These are phyloP conservation scores for Hippolais icterina DNA, from an alignment of 2,113 vertebrate genomes.

Conservation along the genomic window DNA sequence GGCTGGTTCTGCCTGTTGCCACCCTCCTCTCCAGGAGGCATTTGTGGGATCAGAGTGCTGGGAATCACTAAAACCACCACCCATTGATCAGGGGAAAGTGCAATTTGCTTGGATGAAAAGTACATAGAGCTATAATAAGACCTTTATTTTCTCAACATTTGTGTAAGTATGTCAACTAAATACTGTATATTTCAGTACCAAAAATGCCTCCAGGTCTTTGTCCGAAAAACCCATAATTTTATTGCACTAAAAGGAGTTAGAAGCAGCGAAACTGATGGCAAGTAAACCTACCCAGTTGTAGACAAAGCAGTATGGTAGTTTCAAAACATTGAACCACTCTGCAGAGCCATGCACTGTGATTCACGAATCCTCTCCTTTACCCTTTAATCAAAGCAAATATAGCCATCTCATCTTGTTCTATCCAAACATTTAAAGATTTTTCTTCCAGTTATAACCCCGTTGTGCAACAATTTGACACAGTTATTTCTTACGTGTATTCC, in stretches of 20 bases:
- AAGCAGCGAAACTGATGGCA: background rate
- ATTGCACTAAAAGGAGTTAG: background rate
- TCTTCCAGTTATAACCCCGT: background rate
- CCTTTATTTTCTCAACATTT: background rate
- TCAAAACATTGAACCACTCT: background rate
- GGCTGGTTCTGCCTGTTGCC: background rate
- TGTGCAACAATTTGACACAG: background rate
- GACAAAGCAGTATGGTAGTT: background rate
- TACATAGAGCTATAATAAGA: background rate
- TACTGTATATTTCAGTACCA: background rate
- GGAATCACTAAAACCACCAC: rapidly evolving
- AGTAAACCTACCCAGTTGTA: background rate
- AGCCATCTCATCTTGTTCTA: background rate
- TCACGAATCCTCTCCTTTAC: background rate
- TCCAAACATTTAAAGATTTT: background rate
- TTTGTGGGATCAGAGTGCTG: rapidly evolving
- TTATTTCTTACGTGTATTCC: background rate
- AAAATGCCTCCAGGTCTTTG: background rate
- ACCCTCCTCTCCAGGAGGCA: background rate
- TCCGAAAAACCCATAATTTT: background rate
- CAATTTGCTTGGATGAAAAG: background rate
- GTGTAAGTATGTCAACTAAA: background rate
- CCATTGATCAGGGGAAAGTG: background rate
- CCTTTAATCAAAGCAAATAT: background rate
- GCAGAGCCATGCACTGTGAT: background rate